Base-by-base conservation (phyloP, 53 echinoderm and acorn worm species). In the Mesocentrotus franciscanus region DNA sequence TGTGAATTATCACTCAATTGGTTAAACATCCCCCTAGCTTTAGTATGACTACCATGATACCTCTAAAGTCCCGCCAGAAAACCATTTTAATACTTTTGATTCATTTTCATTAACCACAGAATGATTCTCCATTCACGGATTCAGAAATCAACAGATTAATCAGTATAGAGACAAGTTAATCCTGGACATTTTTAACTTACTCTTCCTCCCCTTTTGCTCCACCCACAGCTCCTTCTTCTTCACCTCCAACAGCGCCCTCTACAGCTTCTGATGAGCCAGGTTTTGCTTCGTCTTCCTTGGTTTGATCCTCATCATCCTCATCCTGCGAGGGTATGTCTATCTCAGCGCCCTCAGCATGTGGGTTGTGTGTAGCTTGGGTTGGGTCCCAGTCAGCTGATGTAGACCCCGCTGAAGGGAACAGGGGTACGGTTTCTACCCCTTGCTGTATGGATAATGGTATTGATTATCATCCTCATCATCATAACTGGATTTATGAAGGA, bases 341-440 rank as follows among this genome's bases (percentile, higher is more conserved):
- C 95, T 95, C 95, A 14, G 95, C 89, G 36, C 92, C 42, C 34
- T 68, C 85, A 2, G 94, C 64, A 0, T 62, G 5, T n/a, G 71
- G 57, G 15, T 56, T 42, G 14, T 49, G 26, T 72, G 22, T 35
- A 12, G 92, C 75, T 90, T 93, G 79, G 2, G 90, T 91, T 0
- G 95, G 70, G 76, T 97, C 95, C 35, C 71, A 61, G 20, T 27
- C 27, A 0, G 92, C 90, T 59, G 95, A 58, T 27, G 62, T 49
- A 10, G 97, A 60, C 15, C 66, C 71, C 10, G 94, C 96, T 12
- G 98, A 96, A 15, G 97, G 96, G 90, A 95, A 96, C 26, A 95
- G 89, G 58, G 98, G 96, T 60, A 94, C 95, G 10, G 85, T 68
- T 13, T 95, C 95, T 6, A 97, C 98, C 7, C 97, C 97, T 97